Conservation (phyloP, 2,888 invertebrate species). For the Epiblema foenella region DNA sequence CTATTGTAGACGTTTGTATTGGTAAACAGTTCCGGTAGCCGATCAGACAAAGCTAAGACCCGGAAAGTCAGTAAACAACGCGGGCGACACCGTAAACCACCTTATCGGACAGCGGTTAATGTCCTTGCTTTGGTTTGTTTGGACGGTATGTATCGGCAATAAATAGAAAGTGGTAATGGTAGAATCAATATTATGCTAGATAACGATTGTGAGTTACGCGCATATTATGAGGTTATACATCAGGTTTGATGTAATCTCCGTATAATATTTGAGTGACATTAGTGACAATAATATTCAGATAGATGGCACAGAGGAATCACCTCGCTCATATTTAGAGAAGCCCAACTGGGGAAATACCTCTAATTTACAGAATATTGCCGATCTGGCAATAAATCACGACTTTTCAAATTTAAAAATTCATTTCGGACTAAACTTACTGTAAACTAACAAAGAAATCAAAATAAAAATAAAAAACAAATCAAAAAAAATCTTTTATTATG, state of each 20-base stretch:
- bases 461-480: no score
- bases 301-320: neutral
- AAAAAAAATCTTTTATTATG: no score
- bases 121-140: constrained; percentile 31
- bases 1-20: neutral
- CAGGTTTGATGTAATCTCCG: neutral
- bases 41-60: constrained; percentile 42
- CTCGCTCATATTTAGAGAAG: neutral
- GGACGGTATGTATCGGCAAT: constrained; percentile 12
- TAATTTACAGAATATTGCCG: neutral
- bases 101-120: constrained; percentile 46
- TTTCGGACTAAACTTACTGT: no score
- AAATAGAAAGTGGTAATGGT: constrained; percentile 38
- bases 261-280: neutral
- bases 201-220: constrained; percentile 24
- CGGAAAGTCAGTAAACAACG: constrained; percentile 43
- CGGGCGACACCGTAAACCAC: constrained; percentile 47
- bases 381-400: no score
- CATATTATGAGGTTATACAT: neutral
- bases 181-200: constrained; percentile 36
- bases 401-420: no score
- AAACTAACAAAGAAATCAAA: no score
- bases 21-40: constrained; percentile 34
- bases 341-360: neutral
- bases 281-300: neutral